Conservation (phyloP, 1,140 invertebrate genomes). For the Zaprionus gabonicus region DNA sequence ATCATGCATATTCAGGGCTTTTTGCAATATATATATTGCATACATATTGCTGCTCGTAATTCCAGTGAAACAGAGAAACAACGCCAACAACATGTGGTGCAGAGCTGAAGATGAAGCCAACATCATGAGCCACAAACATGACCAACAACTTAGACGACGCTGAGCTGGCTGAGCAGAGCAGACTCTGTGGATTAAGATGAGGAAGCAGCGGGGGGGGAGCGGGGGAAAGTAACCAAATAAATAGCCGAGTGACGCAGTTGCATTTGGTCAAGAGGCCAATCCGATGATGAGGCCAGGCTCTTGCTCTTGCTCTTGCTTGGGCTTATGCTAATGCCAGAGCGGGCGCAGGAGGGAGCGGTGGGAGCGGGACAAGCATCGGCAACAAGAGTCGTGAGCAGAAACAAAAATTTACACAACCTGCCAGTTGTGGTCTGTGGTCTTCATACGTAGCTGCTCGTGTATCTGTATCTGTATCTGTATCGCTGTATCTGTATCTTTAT, state of each 20-base stretch:
- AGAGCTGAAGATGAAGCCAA: slow-evolving; percentile 61
- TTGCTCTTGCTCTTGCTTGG: slow-evolving; percentile 44
- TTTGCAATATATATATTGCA: slow-evolving; percentile 64
- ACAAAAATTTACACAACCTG: slow-evolving; percentile 72
- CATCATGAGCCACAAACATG: slow-evolving; percentile 72
- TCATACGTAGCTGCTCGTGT: slow-evolving; percentile 24
- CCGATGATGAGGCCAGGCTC: slow-evolving; percentile 51
- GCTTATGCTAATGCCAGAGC: slow-evolving; percentile 58
- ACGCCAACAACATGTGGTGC: slow-evolving; percentile 16
- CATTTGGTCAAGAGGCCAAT: slow-evolving; percentile 63
- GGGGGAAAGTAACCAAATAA: slow-evolving; percentile 32
- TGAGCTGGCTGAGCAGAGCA: slow-evolving; percentile 3
- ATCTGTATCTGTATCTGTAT: slow-evolving; percentile 21
- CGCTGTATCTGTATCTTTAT: slow-evolving; percentile 16
- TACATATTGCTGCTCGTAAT: slow-evolving; percentile 39
- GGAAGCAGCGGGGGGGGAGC: slow-evolving; percentile 11
- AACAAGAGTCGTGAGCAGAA: slow-evolving; percentile 63
- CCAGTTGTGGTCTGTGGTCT: slow-evolving; percentile 54
- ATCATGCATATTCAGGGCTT: slow-evolving; percentile 51
- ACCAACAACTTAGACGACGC: slow-evolving; percentile 37
- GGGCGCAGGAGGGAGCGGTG: slow-evolving; percentile 26
- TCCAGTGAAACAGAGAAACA: slow-evolving; percentile 50
- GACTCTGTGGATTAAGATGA: neutral
- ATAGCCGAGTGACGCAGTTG: slow-evolving; percentile 68
- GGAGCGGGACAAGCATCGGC: slow-evolving; percentile 23